phyloP scores from a whole-genome alignment of 1,140 invertebrate species.

The Cotesia chilonis region DNA sequence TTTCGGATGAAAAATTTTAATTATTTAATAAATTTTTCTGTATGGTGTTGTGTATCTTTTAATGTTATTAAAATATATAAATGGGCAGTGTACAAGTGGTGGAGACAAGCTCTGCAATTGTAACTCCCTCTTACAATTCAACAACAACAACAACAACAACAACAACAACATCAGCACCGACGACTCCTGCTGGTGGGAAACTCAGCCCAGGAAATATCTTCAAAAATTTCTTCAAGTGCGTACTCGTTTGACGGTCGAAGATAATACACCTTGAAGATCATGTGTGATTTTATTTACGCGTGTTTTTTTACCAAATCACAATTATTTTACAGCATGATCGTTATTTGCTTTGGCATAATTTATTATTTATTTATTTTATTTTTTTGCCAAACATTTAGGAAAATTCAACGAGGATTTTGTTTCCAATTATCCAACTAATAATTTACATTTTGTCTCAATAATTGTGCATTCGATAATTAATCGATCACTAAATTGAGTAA shows the following conservation, averaged over 20 bases:
- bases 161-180: slow-evolving; percentile 67
- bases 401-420: neutral
- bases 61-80: slow-evolving; percentile 47
- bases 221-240: slow-evolving; percentile 95
- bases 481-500: no score
- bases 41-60: neutral
- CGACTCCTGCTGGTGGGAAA: slow-evolving; percentile 73
- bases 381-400: slow-evolving; percentile 4
- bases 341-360: slow-evolving; percentile 10
- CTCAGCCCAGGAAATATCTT: slow-evolving; percentile 88
- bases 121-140: slow-evolving; percentile 63
- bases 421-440: no score
- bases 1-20: no score
- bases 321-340: slow-evolving; percentile 2
- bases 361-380: neutral
- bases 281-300: slow-evolving; percentile 30
- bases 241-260: slow-evolving; percentile 47
- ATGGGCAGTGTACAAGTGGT: slow-evolving; percentile 59
- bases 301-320: neutral
- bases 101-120: slow-evolving; percentile 57
- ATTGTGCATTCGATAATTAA: no score
- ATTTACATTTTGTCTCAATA: no score
- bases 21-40: neutral
- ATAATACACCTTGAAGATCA: slow-evolving; percentile 40
- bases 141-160: slow-evolving; percentile 68